phyloP scores from a whole-genome alignment of 2,797 vertebrate species.

The Neomorphus geoffroyi region DNA sequence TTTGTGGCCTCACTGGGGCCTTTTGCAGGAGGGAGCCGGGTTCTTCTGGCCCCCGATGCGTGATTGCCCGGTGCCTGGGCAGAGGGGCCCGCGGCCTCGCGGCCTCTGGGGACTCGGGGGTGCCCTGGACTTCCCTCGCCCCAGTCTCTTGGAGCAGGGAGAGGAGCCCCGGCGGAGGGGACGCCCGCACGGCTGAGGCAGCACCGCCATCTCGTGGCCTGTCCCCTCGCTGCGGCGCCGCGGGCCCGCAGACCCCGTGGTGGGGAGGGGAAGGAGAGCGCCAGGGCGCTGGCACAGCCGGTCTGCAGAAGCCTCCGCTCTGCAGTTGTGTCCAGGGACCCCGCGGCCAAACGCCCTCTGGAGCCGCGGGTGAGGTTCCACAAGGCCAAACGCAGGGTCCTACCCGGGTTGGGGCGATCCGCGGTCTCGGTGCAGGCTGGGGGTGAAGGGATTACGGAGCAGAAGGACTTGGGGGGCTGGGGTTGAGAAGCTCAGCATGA shows the following conservation, averaged over 20 bases:
- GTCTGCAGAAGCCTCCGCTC: rapidly evolving
- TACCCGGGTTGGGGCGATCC: too few species aligned
- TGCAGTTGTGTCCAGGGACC: rapidly evolving
- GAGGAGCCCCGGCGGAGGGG: background rate
- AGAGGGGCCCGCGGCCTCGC: background rate
- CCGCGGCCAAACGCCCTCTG: background rate
- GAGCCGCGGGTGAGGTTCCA: too few species aligned
- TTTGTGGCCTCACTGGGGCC: background rate
- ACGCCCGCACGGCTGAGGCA: background rate
- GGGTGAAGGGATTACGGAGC: too few species aligned
- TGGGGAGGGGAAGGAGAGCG: rapidly evolving
- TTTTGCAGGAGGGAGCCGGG: background rate
- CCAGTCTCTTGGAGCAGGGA: background rate
- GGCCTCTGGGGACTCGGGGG: background rate
- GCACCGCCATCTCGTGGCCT: background rate
- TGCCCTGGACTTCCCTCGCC: rapidly evolving
- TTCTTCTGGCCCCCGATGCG: rapidly evolving
- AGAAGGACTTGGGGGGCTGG: too few species aligned
- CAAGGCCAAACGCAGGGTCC: too few species aligned
- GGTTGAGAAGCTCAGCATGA: too few species aligned
- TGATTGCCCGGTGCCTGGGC: rapidly evolving
- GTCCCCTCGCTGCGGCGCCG: background rate
- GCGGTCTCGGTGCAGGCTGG: too few species aligned
- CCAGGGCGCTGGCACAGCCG: rapidly evolving
- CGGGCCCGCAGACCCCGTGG: too few species aligned